These are phyloP conservation scores for Alethe castanea DNA, from an alignment of 2,113 vertebrate genomes.

Conservation along the genomic window DNA sequence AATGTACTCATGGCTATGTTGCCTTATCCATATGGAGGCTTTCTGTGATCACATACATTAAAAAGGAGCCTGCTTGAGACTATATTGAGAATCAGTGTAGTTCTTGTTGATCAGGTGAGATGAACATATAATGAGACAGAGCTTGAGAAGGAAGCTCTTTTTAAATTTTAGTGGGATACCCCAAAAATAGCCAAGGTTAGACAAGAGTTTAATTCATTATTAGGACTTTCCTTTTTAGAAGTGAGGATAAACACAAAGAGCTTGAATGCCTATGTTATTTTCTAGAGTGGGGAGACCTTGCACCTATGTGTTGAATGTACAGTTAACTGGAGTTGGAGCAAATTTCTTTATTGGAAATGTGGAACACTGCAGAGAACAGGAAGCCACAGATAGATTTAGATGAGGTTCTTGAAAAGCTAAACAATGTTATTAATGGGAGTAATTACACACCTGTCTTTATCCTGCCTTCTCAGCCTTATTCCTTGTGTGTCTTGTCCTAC, in stretches of 20 bases:
- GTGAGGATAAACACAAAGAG: background rate
- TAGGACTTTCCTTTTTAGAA: background rate
- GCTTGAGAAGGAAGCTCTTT: background rate
- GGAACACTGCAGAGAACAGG: background rate
- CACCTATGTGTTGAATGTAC: background rate
- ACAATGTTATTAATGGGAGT: background rate
- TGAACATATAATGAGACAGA: background rate
- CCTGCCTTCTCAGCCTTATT: background rate
- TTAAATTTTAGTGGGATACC: background rate
- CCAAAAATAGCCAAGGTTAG: background rate
- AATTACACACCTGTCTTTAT: background rate
- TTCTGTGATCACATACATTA: background rate
- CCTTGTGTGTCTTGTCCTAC: background rate
- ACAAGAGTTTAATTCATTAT: background rate
- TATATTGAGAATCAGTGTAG: background rate
- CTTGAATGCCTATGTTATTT: background rate
- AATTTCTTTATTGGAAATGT: background rate
- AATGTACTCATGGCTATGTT: background rate
- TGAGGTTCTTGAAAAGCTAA: background rate
- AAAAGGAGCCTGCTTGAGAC: background rate
- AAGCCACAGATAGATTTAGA: background rate
- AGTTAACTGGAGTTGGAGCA: background rate
- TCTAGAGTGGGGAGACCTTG: background rate
- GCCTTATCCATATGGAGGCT: background rate
- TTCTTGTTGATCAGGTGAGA: background rate